A percentile compares a stretch with the other conserved stretches of the same genome.
Conservation (phyloP, 1,140 invertebrate species). For the Parapsyche elsis region DNA sequence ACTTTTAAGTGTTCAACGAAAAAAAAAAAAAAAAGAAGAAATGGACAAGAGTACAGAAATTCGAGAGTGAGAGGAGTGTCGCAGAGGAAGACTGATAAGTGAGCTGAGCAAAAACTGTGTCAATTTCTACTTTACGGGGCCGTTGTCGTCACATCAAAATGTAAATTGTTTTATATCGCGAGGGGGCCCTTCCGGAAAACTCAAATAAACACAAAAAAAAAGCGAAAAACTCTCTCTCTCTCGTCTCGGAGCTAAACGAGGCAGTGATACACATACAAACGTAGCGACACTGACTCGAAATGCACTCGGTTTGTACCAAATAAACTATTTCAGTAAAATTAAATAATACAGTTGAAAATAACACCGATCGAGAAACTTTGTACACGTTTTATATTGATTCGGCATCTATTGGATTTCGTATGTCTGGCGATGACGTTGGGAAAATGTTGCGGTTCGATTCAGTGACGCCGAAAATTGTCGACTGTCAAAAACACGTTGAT, state of each 20-base stretch:
- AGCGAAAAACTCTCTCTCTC: too few relatives aligned
- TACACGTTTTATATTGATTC: slow-evolving; percentile 24
- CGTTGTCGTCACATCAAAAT: slow-evolving; percentile 55
- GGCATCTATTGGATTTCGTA: not conserved
- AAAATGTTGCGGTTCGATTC: too few relatives aligned
- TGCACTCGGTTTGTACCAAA: slow-evolving; percentile 24
- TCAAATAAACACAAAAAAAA: too few relatives aligned
- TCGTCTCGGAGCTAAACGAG: too few relatives aligned
- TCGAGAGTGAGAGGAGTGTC: too few relatives aligned
- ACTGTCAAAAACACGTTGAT: too few relatives aligned
- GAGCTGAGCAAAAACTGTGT: slow-evolving; percentile 52
- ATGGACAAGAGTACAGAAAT: slow-evolving; percentile 18
- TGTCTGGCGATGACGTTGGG: too few relatives aligned
- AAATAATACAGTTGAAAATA: too few relatives aligned
- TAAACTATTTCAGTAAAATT: not conserved
- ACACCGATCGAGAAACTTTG: not conserved
- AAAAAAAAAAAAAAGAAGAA: slow-evolving; percentile 41
- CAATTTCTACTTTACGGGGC: slow-evolving; percentile 55
- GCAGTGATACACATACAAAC: too few relatives aligned
- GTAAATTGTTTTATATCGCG: slow-evolving; percentile 54
- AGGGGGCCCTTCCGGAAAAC: not conserved
- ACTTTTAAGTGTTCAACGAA: slow-evolving; percentile 26
- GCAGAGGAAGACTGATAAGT: slow-evolving; percentile 21
- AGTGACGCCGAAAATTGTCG: too few relatives aligned
- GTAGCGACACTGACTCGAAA: not conserved